phyloP scores from a whole-genome alignment of 2,888 invertebrate species.

The Entomobrya proxima region DNA sequence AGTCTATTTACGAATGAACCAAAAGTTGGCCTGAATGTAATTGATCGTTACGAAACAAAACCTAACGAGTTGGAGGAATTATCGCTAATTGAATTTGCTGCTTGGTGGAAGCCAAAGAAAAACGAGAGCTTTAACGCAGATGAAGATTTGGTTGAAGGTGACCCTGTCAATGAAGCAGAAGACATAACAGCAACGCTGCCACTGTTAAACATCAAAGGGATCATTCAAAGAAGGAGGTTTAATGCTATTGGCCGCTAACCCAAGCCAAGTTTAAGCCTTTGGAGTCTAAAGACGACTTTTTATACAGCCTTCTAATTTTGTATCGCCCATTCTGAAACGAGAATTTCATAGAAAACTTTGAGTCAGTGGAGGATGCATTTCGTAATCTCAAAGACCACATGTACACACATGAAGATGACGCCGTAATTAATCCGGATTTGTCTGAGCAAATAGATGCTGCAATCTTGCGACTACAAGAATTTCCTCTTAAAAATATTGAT shows the following conservation, averaged over 20 bases:
- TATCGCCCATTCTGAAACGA: not conserved
- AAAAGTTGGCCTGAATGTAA: constrained; percentile 35
- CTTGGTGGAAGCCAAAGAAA: not conserved
- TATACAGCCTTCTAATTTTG: not conserved
- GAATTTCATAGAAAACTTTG: not conserved
- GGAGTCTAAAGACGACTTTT: not conserved
- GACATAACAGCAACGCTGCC: not conserved
- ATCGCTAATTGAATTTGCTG: constrained; percentile 46
- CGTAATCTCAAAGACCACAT: not conserved
- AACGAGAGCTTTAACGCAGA: too few relatives aligned
- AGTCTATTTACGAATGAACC: not conserved
- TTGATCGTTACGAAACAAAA: constrained; percentile 19
- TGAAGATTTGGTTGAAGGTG: too few relatives aligned
- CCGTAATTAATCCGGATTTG: too few relatives aligned
- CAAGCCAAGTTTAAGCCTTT: not conserved
- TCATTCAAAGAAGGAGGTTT: not conserved
- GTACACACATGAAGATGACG: not conserved
- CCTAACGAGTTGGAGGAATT: not conserved
- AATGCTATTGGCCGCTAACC: not conserved
- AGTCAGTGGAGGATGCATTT: not conserved
- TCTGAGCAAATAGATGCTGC: too few relatives aligned
- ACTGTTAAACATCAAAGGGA: not conserved
- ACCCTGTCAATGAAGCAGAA: not conserved
- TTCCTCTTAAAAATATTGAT: too few relatives aligned
- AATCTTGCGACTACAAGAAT: too few relatives aligned